Evolutionary conservation across 2,113 vertebrate species (phyloP).

Genomic region (Podarcis raffonei): DNA sequence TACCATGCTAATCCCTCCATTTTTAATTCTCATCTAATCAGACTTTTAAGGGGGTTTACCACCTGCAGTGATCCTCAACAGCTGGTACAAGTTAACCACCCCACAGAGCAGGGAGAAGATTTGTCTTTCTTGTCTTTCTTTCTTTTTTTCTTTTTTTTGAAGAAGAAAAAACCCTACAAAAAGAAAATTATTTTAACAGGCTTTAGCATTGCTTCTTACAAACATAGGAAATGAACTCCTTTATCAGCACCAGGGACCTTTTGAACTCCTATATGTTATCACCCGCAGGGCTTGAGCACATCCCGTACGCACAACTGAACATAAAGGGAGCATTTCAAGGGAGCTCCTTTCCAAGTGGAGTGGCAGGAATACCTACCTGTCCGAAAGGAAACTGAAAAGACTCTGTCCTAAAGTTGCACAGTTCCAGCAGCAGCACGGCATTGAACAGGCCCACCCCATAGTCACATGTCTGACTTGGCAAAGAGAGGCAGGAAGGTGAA

Average conservation of each 20-base stretch:
- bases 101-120: not conserved
- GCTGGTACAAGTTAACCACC: not conserved
- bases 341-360: not conserved
- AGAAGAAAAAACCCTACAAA: too few relatives aligned
- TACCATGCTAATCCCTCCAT: not conserved
- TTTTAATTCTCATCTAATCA: slow-evolving; percentile 32
- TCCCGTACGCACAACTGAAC: not conserved
- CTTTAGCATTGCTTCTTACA: not conserved
- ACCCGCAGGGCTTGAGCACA: not conserved
- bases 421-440: too few relatives aligned
- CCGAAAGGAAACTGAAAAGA: too few relatives aligned
- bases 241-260: not conserved
- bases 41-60: slow-evolving; percentile 40
- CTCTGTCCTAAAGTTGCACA: too few relatives aligned
- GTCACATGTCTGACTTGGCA: too few relatives aligned
- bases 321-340: not conserved
- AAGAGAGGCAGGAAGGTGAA: too few relatives aligned
- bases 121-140: not conserved
- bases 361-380: not conserved
- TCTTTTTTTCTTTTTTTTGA: not conserved
- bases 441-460: too few relatives aligned
- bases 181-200: too few relatives aligned
- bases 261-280: not conserved
- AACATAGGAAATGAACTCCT: not conserved
- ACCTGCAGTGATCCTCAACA: not conserved